Percentiles rank a stretch among this genome's conserved stretches.
These are phyloP conservation scores for Lasioglossum pauxillum DNA, from an alignment of 2,888 invertebrate species.

Conservation along the genomic window DNA sequence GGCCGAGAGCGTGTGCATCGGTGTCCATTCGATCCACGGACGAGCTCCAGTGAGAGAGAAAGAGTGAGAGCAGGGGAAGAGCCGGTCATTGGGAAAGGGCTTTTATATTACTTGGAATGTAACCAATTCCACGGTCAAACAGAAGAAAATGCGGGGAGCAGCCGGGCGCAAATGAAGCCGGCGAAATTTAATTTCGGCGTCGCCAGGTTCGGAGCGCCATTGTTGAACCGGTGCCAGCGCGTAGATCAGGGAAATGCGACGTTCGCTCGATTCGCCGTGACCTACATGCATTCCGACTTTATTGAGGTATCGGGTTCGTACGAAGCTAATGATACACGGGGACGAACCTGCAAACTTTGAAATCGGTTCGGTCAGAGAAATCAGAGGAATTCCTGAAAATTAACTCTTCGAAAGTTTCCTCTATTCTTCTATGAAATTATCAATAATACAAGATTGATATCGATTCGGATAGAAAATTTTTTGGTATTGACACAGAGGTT, in stretches of 20 bases:
- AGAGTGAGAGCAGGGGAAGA: not conserved
- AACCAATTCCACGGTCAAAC: slow-evolving; percentile 68
- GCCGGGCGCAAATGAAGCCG: slow-evolving; percentile 67
- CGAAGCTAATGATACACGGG: not conserved
- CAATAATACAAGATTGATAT: too few species aligned
- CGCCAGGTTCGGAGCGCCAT: slow-evolving; percentile 53
- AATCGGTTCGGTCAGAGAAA: not conserved
- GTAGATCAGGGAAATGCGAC: slow-evolving; percentile 69
- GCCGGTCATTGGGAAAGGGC: slow-evolving; percentile 38
- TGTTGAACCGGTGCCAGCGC: slow-evolving; percentile 71
- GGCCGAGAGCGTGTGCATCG: slow-evolving; percentile 4
- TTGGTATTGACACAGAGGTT: not conserved
- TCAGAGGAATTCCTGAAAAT: not conserved
- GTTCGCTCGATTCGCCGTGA: slow-evolving; percentile 67
- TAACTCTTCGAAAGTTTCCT: not conserved
- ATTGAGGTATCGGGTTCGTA: slow-evolving; percentile 61
- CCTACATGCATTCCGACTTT: slow-evolving; percentile 73
- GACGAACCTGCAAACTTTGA: not conserved
- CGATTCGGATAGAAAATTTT: too few species aligned
- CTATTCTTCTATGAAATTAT: too few species aligned
- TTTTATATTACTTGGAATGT: slow-evolving; percentile 66
- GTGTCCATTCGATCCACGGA: slow-evolving; percentile 36
- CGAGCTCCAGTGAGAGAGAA: not conserved
- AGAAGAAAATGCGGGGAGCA: slow-evolving; percentile 33
- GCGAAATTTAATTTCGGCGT: slow-evolving; percentile 69